Conservation (phyloP, 2,888 invertebrate species). For the Agriopis marginaria region DNA sequence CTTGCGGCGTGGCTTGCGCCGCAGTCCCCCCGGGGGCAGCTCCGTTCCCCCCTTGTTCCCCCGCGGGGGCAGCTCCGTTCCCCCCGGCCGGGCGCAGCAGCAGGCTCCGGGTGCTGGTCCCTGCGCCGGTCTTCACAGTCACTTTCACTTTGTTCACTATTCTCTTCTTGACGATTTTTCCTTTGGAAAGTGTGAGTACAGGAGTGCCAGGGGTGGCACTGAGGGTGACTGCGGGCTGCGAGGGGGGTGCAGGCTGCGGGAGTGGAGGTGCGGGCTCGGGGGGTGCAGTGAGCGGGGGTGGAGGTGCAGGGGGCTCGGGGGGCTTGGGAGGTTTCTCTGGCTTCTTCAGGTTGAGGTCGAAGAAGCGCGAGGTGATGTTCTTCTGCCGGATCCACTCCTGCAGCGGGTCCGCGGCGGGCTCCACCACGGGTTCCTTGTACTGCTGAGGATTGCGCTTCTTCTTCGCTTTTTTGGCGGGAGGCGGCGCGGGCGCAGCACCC, state of each 20-base stretch:
- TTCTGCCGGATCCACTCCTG: slow-evolving; percentile 48
- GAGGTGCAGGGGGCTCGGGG: background rate
- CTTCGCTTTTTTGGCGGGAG: background rate
- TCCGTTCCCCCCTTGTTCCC: background rate
- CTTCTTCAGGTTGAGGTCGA: slow-evolving; percentile 42
- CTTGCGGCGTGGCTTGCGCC: background rate
- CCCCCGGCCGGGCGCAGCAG: background rate
- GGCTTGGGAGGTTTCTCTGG: background rate
- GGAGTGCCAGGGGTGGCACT: background rate
- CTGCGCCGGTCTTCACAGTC: background rate
- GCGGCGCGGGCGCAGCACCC: background rate
- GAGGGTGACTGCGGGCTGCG: background rate
- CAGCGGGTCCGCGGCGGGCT: slow-evolving; percentile 18
- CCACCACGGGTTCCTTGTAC: no score
- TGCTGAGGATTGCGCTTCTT: background rate
- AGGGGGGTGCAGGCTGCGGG: background rate
- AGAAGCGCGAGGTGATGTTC: slow-evolving; percentile 41
- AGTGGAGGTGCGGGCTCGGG: background rate
- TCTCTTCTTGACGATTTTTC: background rate
- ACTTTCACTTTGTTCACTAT: background rate
- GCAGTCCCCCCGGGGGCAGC: background rate
- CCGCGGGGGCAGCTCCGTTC: background rate
- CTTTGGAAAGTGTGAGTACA: background rate
- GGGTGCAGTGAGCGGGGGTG: background rate
- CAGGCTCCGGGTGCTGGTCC: background rate